These are phyloP conservation scores for Lysiphlebus fabarum DNA, from an alignment of 1,140 invertebrate genomes.

Conservation along the genomic window DNA sequence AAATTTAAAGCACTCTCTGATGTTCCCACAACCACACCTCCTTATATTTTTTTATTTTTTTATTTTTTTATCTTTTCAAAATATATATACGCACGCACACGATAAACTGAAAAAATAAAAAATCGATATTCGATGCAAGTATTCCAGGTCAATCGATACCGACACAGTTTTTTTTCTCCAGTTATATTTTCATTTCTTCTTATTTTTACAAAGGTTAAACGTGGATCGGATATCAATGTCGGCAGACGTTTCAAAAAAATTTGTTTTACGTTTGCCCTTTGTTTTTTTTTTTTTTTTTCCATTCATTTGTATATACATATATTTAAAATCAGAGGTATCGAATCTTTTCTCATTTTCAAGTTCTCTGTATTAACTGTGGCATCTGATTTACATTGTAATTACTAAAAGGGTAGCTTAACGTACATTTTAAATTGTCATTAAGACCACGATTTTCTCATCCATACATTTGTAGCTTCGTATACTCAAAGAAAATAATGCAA, in stretches of 20 bases:
- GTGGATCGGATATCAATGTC: constrained; percentile 23
- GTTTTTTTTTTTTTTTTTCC: constrained; percentile 5
- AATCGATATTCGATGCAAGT: constrained; percentile 19
- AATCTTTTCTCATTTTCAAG: not conserved
- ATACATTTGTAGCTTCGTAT: constrained; percentile 37
- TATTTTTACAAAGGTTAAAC: constrained; percentile 16
- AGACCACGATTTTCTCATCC: constrained; percentile 36
- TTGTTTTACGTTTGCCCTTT: not conserved
- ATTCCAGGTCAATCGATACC: constrained; percentile 21
- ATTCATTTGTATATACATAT: constrained; percentile 13
- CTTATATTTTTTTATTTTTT: not conserved
- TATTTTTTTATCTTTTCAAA: not conserved
- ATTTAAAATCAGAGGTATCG: not conserved
- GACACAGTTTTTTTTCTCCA: not conserved
- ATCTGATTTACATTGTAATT: constrained; percentile 49
- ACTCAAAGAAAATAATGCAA: constrained; percentile 18
- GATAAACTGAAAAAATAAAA: not conserved
- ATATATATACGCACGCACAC: not conserved
- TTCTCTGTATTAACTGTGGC: constrained; percentile 27
- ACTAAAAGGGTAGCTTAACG: constrained; percentile 26
- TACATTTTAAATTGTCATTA: constrained; percentile 30
- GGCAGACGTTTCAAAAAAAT: constrained; percentile 1
- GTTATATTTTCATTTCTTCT: constrained; percentile 4
- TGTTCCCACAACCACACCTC: constrained; percentile 6
- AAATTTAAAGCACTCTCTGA: constrained; percentile 40